Percentiles rank a stretch among this genome's conserved stretches.
Evolutionary conservation across 2,888 invertebrate genomes (phyloP).

Genomic region (Tridacna crocea): DNA sequence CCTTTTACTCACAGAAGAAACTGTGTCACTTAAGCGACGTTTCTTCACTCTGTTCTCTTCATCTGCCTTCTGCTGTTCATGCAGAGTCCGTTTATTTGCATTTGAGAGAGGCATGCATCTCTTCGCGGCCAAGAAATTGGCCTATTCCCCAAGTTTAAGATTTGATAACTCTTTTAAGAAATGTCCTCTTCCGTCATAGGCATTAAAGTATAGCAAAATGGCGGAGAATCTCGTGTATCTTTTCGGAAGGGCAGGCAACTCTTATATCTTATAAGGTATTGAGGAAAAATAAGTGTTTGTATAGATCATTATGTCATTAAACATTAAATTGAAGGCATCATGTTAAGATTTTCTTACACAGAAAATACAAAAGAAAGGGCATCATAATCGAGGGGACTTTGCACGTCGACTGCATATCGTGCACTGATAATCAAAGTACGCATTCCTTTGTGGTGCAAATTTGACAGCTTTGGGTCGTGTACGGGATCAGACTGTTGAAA

Average conservation of each 20-base stretch:
- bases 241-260: slow-evolving; percentile 65
- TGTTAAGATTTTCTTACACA: no score
- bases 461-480: no score
- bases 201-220: slow-evolving; percentile 63
- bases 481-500: no score
- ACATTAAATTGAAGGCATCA: no score
- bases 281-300: no score
- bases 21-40: slow-evolving; percentile 70
- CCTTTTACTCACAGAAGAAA: slow-evolving; percentile 69
- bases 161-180: neutral
- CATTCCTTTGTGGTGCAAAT: no score
- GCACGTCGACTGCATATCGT: no score
- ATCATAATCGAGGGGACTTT: no score
- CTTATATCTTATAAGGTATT: neutral
- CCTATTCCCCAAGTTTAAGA: slow-evolving; percentile 50
- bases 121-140: slow-evolving; percentile 71
- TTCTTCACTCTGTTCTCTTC: slow-evolving; percentile 76
- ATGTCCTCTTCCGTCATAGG: slow-evolving; percentile 4
- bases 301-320: no score
- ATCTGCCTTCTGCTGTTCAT: slow-evolving; percentile 79
- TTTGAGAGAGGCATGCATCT: slow-evolving; percentile 84
- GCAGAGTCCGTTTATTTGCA: slow-evolving; percentile 80
- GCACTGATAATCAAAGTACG: no score
- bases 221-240: slow-evolving; percentile 73
- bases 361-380: no score